Percentiles rank a stretch among this genome's conserved stretches.
These are phyloP conservation scores for Epinephelus cyanopodus DNA, from an alignment of 2,113 vertebrate species.

Conservation along the genomic window DNA sequence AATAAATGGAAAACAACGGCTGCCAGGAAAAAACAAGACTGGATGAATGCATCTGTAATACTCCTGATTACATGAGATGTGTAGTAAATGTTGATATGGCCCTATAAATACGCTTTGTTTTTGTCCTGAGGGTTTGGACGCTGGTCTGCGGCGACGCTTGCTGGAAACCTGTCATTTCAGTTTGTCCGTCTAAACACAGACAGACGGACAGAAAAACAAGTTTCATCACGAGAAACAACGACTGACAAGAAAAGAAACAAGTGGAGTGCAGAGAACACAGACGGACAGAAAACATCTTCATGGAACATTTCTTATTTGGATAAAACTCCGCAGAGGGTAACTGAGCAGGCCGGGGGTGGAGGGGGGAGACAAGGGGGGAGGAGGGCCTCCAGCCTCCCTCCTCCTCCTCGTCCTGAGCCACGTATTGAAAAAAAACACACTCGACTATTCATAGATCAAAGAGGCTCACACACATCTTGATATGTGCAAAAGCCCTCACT, in stretches of 20 bases:
- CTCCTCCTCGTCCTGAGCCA: constrained; percentile 28
- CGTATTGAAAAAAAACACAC: constrained; percentile 38
- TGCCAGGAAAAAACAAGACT: background rate
- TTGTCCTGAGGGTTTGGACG: background rate
- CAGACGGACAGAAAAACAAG: background rate
- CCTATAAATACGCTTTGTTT: background rate
- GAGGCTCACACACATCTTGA: constrained; percentile 40
- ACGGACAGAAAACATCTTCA: constrained; percentile 45
- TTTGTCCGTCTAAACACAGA: constrained; percentile 19
- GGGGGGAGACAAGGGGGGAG: background rate
- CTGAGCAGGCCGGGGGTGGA: background rate
- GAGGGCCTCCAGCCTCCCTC: constrained; percentile 7
- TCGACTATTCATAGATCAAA: constrained; percentile 67
- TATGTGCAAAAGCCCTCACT: constrained; percentile 28
- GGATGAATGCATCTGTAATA: background rate
- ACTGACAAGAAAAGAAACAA: background rate
- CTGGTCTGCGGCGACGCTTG: background rate
- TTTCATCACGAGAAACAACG: background rate
- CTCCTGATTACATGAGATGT: background rate
- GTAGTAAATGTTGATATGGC: background rate
- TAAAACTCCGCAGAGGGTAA: constrained; percentile 49
- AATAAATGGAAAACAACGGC: background rate
- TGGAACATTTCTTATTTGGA: constrained; percentile 61
- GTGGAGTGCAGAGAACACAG: background rate
- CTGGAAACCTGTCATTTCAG: constrained; percentile 26